Conservation (phyloP, 2,888 invertebrate genomes). For the Ecdyonurus torrentis region DNA sequence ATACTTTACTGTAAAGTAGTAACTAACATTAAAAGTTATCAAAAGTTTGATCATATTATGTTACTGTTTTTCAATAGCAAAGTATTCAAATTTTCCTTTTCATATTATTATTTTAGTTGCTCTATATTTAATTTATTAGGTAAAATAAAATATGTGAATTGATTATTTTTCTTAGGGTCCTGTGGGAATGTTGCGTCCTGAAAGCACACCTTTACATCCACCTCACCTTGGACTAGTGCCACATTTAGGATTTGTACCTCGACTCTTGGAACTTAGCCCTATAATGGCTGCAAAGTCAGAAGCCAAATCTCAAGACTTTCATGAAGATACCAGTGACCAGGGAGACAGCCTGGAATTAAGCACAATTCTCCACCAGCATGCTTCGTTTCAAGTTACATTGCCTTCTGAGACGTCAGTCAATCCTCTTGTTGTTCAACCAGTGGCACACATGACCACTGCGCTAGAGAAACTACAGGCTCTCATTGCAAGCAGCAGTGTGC, state of each 20-base stretch:
- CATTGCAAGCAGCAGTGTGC: not conserved
- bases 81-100: too few species aligned
- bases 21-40: too few species aligned
- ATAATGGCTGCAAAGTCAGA: not conserved
- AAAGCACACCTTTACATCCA: not conserved
- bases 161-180: not conserved
- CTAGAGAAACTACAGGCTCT: not conserved
- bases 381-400: not conserved
- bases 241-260: not conserved
- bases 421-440: not conserved
- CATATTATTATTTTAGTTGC: too few species aligned
- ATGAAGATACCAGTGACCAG: not conserved
- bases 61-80: too few species aligned
- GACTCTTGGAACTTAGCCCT: not conserved
- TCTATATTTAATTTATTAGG: too few species aligned
- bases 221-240: not conserved
- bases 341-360: not conserved
- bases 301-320: too few species aligned
- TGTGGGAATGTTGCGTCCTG: not conserved
- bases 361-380: not conserved
- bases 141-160: too few species aligned
- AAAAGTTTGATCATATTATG: too few species aligned
- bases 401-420: not conserved
- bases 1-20: too few species aligned
- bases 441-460: not conserved